Conservation (phyloP, 2,113 vertebrate species). For the Gadus macrocephalus region DNA sequence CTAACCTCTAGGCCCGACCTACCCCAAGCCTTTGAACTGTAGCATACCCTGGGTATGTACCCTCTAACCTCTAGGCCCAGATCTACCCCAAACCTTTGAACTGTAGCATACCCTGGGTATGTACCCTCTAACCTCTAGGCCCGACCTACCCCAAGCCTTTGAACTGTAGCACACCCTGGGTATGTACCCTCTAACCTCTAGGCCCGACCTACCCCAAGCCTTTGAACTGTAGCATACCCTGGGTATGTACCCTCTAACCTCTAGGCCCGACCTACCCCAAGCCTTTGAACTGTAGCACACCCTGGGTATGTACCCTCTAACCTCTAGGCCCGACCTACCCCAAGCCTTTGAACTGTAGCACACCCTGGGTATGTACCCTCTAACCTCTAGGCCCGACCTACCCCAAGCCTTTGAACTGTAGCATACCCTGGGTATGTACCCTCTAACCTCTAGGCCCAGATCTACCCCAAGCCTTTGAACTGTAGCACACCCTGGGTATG, state of each 20-base stretch:
- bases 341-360: constrained; percentile 75
- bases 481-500: constrained; percentile 82
- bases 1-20: constrained; percentile 56
- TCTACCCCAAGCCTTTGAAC: constrained; percentile 81
- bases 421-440: constrained; percentile 79
- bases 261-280: constrained; percentile 76
- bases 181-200: constrained; percentile 59
- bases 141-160: constrained; percentile 80
- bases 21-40: constrained; percentile 80
- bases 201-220: constrained; percentile 79
- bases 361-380: constrained; percentile 78
- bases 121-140: constrained; percentile 13
- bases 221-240: constrained; percentile 75
- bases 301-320: constrained; percentile 78
- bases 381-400: constrained; percentile 73
- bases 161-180: constrained; percentile 80
- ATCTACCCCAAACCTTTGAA: constrained; percentile 83
- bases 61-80: background rate
- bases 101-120: constrained; percentile 81
- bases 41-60: constrained; percentile 79
- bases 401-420: constrained; percentile 79
- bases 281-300: constrained; percentile 73
- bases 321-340: constrained; percentile 75
- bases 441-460: constrained; percentile 26
- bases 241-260: constrained; percentile 75